Evolutionary conservation across 2,888 invertebrate species (phyloP).

Genomic region (Agriopis aurantiaria): DNA sequence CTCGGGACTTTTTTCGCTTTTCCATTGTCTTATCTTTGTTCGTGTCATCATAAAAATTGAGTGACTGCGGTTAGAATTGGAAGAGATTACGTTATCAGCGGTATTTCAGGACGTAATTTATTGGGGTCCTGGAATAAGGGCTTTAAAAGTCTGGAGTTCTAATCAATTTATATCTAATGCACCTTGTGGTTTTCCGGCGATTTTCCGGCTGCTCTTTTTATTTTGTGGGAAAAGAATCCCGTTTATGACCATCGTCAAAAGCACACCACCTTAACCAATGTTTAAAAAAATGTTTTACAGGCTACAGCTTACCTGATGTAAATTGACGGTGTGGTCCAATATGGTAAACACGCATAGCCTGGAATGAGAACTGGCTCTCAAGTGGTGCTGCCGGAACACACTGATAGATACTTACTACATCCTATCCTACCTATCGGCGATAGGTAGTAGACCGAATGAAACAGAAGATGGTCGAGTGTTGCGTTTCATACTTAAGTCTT

Average conservation of each 20-base stretch:
- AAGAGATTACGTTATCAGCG: conserved; percentile 2
- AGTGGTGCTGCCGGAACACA: too few relatives aligned
- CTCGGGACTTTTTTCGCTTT: conserved; percentile 45
- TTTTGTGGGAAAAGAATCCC: neutral
- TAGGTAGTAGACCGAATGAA: too few relatives aligned
- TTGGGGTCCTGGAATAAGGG: neutral
- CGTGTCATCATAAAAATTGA: conserved; percentile 26
- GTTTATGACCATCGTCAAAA: neutral
- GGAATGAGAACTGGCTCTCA: too few relatives aligned
- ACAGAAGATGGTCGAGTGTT: too few relatives aligned
- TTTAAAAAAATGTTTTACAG: too few relatives aligned
- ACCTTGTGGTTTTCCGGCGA: neutral
- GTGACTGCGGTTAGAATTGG: conserved; percentile 11
- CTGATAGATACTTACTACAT: too few relatives aligned
- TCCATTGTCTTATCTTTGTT: conserved; percentile 38
- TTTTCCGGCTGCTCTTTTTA: neutral
- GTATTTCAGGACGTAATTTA: conserved; percentile 3
- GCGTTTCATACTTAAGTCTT: too few relatives aligned
- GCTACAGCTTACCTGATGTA: too few relatives aligned
- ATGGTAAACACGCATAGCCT: too few relatives aligned
- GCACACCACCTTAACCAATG: too few relatives aligned
- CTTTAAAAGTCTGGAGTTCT: neutral
- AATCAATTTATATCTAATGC: neutral
- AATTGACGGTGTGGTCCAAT: too few relatives aligned
- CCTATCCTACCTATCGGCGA: too few relatives aligned